phyloP scores from a whole-genome alignment of 2,797 vertebrate genomes.

The Semotilus atromaculatus region DNA sequence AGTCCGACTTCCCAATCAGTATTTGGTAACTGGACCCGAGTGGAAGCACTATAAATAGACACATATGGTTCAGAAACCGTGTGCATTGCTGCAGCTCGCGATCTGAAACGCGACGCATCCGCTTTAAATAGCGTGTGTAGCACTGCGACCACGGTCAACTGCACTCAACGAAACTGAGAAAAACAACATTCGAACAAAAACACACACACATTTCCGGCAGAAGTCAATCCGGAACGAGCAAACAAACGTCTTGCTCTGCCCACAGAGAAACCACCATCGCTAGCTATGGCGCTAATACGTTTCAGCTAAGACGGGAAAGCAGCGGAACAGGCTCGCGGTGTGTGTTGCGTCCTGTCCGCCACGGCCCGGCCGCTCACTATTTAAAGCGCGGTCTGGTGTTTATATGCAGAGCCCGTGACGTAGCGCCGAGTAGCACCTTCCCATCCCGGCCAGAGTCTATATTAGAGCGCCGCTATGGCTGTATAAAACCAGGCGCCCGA shows the following conservation, averaged over 20 bases:
- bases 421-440: constrained; percentile 95
- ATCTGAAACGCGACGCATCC: not conserved
- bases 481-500: constrained; percentile 92
- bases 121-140: not conserved
- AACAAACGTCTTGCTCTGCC: not conserved
- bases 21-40: not conserved
- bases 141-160: not conserved
- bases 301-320: too few species aligned
- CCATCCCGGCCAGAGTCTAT: constrained; percentile 95
- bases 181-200: not conserved
- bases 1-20: not conserved
- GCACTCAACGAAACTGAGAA: not conserved
- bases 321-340: not conserved
- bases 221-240: not conserved
- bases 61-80: not conserved
- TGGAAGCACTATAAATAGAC: not conserved
- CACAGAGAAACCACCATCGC: not conserved
- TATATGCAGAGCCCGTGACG: constrained; percentile 96
- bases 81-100: not conserved
- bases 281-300: not conserved
- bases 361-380: constrained; percentile 80
- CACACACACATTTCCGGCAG: not conserved
- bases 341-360: constrained; percentile 59
- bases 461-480: constrained; percentile 97
- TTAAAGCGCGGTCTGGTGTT: constrained; percentile 94